A percentile compares a stretch with the other conserved stretches of the same genome.
Conservation (phyloP, 2,888 invertebrate genomes). For the Nowickia ferox region DNA sequence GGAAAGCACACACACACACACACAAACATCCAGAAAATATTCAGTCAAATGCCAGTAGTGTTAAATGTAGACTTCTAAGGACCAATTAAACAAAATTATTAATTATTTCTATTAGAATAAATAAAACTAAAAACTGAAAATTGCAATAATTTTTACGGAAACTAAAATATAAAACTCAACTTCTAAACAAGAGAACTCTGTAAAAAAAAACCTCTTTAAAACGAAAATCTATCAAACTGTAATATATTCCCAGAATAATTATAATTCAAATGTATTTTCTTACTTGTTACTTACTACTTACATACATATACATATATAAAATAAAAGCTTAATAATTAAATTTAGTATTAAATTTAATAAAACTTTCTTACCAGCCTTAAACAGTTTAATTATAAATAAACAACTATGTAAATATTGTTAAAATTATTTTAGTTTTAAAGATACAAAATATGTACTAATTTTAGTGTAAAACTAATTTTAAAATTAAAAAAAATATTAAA, state of each 20-base stretch:
- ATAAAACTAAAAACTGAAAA: constrained; percentile 17
- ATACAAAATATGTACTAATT: constrained; percentile 31
- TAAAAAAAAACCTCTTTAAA: constrained; percentile 23
- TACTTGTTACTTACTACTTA: constrained; percentile 55
- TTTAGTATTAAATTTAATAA: constrained; percentile 36
- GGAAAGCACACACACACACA: constrained; percentile 1
- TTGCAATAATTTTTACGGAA: constrained; percentile 47
- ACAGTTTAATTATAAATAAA: constrained; percentile 35
- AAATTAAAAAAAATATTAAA: constrained; percentile 10
- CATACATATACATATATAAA: neutral
- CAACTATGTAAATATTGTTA: constrained; percentile 66
- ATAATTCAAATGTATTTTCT: constrained; percentile 55
- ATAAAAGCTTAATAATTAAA: constrained; percentile 37
- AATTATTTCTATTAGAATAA: constrained; percentile 55
- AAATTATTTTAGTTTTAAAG: constrained; percentile 47
- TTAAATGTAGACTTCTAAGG: constrained; percentile 72
- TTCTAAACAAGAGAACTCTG: constrained; percentile 17
- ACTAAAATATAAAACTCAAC: constrained; percentile 3
- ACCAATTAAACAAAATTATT: constrained; percentile 72
- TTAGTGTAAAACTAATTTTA: constrained; percentile 42
- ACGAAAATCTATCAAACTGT: constrained; percentile 52
- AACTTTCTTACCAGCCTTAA: constrained; percentile 70
- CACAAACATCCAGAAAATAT: neutral
- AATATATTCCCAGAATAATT: constrained; percentile 67
- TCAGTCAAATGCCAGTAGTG: constrained; percentile 49